These are phyloP conservation scores for Andricus grossulariae DNA, from an alignment of 1,140 invertebrate genomes.

Conservation along the genomic window DNA sequence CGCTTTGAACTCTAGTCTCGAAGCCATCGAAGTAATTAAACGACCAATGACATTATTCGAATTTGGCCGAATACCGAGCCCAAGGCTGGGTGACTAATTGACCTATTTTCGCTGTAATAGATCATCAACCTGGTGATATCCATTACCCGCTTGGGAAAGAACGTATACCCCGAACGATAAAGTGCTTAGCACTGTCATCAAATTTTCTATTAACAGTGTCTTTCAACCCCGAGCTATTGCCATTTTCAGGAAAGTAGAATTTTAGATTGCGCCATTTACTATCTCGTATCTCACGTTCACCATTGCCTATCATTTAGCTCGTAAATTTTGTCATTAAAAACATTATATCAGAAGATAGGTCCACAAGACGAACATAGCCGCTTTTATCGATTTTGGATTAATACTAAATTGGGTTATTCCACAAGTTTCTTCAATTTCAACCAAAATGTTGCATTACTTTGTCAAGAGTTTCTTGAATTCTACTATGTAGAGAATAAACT, in stretches of 20 bases:
- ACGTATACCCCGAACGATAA: conserved; percentile 39
- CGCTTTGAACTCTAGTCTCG: not conserved
- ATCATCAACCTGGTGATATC: conserved; percentile 43
- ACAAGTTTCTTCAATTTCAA: no score
- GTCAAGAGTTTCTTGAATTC: no score
- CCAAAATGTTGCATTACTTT: no score
- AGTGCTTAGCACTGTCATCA: conserved; percentile 38
- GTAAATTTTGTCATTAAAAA: conserved; percentile 17
- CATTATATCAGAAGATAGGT: no score
- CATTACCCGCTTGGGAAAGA: conserved; percentile 40
- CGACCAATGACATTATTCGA: conserved; percentile 5
- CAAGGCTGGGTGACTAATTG: conserved; percentile 34
- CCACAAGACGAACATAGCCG: no score
- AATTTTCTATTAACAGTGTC: conserved; percentile 52
- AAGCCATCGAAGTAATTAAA: conserved; percentile 5
- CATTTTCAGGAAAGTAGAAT: conserved; percentile 36
- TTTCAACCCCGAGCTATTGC: conserved; percentile 41
- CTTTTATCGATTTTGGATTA: no score
- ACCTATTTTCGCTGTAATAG: conserved; percentile 41
- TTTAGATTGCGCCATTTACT: conserved; percentile 43
- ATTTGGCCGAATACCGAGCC: conserved; percentile 25
- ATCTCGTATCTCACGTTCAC: conserved; percentile 33
- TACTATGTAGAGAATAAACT: no score
- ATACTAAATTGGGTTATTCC: no score
- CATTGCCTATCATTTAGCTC: not conserved